These are phyloP conservation scores for Heliconius hermathena DNA, from an alignment of 1,140 invertebrate genomes.

Conservation along the genomic window DNA sequence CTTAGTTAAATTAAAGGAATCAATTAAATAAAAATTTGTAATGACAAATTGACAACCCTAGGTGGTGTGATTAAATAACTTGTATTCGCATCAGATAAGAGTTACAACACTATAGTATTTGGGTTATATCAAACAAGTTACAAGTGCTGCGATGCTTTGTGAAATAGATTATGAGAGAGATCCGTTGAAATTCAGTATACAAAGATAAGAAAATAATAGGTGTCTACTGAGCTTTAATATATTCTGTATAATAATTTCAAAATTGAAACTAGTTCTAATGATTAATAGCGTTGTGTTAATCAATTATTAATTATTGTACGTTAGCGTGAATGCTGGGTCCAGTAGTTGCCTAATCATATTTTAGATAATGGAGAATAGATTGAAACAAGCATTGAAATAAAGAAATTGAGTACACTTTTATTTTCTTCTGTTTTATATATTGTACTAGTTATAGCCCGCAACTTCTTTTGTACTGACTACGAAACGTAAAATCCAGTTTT, in stretches of 20 bases:
- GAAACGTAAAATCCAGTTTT: too few relatives aligned
- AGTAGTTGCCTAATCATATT: neutral
- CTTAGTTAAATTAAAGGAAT: neutral
- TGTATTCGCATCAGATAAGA: conserved; percentile 43
- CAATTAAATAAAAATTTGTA: neutral
- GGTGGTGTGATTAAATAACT: conserved; percentile 41
- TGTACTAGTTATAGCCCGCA: too few relatives aligned
- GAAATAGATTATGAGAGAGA: conserved; percentile 17
- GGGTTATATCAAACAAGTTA: conserved; percentile 41
- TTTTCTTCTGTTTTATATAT: too few relatives aligned
- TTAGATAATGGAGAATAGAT: neutral
- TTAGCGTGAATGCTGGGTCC: neutral
- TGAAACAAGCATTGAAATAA: neutral
- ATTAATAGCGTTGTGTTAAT: neutral
- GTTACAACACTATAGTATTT: conserved; percentile 45
- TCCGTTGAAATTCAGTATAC: conserved; percentile 1
- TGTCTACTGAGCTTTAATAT: conserved; percentile 5
- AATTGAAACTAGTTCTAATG: neutral
- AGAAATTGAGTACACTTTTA: neutral
- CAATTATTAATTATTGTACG: neutral
- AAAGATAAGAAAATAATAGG: conserved; percentile 8
- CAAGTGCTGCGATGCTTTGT: conserved; percentile 27
- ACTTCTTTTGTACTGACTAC: too few relatives aligned
- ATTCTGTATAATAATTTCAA: conserved; percentile 12
- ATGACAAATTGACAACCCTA: conserved; percentile 25